These are phyloP conservation scores for Luehdorfia chinensis DNA, from an alignment of 1,140 invertebrate species.

Conservation along the genomic window DNA sequence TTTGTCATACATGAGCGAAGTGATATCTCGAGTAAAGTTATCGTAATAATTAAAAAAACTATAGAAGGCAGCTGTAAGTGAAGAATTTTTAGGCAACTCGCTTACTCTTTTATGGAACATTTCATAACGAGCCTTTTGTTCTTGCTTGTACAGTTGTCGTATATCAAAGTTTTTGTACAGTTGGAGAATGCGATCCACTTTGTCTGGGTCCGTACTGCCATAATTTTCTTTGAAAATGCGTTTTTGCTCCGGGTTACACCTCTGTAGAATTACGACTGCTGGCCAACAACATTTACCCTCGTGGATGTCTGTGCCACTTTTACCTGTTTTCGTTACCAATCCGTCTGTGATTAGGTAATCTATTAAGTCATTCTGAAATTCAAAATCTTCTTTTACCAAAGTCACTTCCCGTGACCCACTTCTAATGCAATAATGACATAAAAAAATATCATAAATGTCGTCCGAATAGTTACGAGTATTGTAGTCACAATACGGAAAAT, in stretches of 20 bases:
- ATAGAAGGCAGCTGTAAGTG: background rate
- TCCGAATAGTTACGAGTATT: too few species aligned
- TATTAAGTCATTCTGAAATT: slow-evolving; percentile 5
- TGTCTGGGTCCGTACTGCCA: background rate
- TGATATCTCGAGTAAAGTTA: too few species aligned
- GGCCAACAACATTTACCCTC: slow-evolving; percentile 3
- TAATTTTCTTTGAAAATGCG: background rate
- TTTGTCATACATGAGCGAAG: too few species aligned
- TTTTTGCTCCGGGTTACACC: background rate
- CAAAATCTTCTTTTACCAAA: too few species aligned
- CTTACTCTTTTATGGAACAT: background rate
- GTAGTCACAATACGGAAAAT: too few species aligned
- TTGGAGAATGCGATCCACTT: background rate
- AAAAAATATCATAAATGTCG: too few species aligned
- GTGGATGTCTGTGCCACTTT: slow-evolving; percentile 3
- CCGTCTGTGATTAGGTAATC: background rate
- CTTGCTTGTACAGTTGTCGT: background rate
- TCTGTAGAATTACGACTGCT: background rate
- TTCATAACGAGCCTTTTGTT: background rate
- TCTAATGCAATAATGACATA: too few species aligned
- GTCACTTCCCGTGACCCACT: too few species aligned
- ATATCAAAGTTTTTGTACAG: slow-evolving; percentile 4
- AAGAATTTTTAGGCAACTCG: background rate
- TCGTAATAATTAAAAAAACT: too few species aligned
- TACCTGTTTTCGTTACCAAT: background rate